Conservation (phyloP, 2,888 invertebrate genomes). For the Molanna angustata region DNA sequence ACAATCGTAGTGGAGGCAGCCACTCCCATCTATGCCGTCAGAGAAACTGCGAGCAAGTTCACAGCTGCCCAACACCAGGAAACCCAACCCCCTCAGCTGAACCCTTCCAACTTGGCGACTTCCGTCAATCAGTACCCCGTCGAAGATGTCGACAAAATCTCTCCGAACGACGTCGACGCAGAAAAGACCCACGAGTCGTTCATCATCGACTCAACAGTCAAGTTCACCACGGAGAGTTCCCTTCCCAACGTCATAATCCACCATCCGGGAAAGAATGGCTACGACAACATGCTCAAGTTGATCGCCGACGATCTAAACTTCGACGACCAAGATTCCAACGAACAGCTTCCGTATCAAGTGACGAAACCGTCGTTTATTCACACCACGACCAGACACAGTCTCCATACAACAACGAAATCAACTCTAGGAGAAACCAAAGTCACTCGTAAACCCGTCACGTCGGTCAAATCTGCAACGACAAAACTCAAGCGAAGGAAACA, state of each 20-base stretch:
- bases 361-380: constrained; percentile 36
- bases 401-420: constrained; percentile 42
- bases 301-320: constrained; percentile 30
- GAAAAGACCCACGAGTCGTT: constrained; percentile 43
- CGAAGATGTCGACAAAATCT: constrained; percentile 40
- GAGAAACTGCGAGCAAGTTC: constrained; percentile 34
- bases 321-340: constrained; percentile 29
- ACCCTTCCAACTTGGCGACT: constrained; percentile 50
- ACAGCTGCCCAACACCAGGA: constrained; percentile 22
- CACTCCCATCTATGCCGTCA: constrained; percentile 37
- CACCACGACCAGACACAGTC: constrained; percentile 37
- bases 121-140: constrained; percentile 41
- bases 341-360: constrained; percentile 24
- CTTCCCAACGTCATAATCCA: constrained; percentile 18
- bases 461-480: constrained; percentile 35
- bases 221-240: constrained; percentile 42
- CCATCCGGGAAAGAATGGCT: constrained; percentile 28
- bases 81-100: constrained; percentile 40
- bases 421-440: constrained; percentile 51
- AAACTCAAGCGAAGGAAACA: constrained; percentile 28
- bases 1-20: constrained; percentile 48
- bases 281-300: constrained; percentile 30
- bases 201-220: constrained; percentile 48
- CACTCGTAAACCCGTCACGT: constrained; percentile 36
- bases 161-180: constrained; percentile 44